Conservation (phyloP, 2,113 vertebrate genomes). For the Podiceps cristatus region DNA sequence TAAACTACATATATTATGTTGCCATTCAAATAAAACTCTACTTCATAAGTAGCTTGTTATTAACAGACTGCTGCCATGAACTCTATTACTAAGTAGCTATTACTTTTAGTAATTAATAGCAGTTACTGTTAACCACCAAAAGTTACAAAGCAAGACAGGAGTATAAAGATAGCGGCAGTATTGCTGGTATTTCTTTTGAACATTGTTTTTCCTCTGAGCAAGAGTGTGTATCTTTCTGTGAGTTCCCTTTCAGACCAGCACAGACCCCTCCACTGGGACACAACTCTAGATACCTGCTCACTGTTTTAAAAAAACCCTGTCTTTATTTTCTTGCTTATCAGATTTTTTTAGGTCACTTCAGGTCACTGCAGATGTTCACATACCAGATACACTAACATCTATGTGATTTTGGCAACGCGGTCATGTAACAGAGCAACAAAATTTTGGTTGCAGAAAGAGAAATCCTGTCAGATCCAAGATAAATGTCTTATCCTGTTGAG, state of each 20-base stretch:
- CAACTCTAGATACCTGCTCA: not conserved
- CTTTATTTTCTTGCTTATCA: not conserved
- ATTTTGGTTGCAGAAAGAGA: not conserved
- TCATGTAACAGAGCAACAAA: not conserved
- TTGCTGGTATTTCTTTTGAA: not conserved
- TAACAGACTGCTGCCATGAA: not conserved
- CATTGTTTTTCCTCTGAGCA: not conserved
- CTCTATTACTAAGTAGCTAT: not conserved
- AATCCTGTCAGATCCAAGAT: not conserved
- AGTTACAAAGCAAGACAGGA: not conserved
- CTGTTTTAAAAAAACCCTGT: not conserved
- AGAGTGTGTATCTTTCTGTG: not conserved
- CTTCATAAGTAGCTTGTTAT: not conserved
- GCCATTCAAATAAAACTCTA: not conserved
- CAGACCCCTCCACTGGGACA: not conserved
- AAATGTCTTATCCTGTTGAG: not conserved
- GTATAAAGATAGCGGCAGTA: not conserved
- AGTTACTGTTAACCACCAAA: not conserved
- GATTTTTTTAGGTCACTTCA: not conserved
- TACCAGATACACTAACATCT: not conserved
- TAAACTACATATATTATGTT: not conserved
- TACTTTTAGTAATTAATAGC: not conserved
- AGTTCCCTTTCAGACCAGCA: not conserved
- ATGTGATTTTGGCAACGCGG: not conserved
- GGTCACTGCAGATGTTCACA: not conserved